Evolutionary conservation across 2,888 invertebrate genomes (phyloP).

Genomic region (Epistrophella euchroma): DNA sequence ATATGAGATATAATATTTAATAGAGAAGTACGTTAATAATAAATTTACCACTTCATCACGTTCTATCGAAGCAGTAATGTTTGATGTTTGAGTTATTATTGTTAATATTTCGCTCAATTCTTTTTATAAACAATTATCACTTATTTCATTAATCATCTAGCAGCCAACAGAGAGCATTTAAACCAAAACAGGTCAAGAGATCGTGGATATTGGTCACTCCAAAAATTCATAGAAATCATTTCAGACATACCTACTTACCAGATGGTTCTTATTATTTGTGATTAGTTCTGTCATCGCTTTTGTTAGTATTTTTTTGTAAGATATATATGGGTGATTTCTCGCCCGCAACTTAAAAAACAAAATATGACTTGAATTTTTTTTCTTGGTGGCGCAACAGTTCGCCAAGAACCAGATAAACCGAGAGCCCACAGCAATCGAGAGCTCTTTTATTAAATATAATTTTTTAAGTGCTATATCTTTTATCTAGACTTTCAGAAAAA

Average conservation of each 20-base stretch:
- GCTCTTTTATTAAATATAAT: too few species aligned
- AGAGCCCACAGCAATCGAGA: too few species aligned
- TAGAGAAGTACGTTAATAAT: not conserved
- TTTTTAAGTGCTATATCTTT: too few species aligned
- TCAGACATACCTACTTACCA: not conserved
- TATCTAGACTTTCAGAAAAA: too few species aligned
- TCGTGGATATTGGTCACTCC: not conserved
- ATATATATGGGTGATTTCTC: too few species aligned
- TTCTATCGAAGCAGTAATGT: not conserved
- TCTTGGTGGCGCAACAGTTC: too few species aligned
- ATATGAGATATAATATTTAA: not conserved
- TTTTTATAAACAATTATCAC: not conserved
- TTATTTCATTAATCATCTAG: slow-evolving; percentile 2
- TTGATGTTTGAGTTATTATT: not conserved
- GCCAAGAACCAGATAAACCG: too few species aligned
- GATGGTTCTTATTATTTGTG: not conserved
- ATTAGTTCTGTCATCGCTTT: slow-evolving; percentile 22
- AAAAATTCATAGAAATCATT: not conserved
- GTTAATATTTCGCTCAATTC: not conserved
- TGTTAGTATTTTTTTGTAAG: not conserved
- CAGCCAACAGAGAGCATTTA: not conserved
- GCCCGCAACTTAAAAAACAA: too few species aligned
- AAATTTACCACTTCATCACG: slow-evolving; percentile 13
- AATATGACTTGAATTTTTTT: too few species aligned
- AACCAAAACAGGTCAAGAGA: slow-evolving; percentile 27